phyloP scores from a whole-genome alignment of 2,888 invertebrate species.

The Eurois occulta region DNA sequence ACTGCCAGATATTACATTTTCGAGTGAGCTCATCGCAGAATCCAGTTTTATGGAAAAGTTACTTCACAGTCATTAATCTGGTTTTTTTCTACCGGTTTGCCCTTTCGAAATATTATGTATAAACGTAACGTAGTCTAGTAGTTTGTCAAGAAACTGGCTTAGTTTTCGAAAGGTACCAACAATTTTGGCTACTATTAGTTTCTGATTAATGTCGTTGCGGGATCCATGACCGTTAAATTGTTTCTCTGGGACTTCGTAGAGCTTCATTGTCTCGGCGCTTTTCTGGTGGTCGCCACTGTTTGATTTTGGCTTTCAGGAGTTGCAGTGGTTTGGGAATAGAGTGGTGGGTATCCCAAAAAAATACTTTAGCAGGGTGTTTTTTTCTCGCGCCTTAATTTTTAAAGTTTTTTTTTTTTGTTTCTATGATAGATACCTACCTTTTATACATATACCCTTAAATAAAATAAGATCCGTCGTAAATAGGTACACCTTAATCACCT shows the following conservation, averaged over 20 bases:
- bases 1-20: slow-evolving; percentile 5
- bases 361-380: no score
- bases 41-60: slow-evolving; percentile 36
- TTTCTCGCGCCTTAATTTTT: no score
- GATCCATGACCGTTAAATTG: background rate
- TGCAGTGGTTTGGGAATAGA: background rate
- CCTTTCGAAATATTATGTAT: background rate
- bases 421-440: no score
- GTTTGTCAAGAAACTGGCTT: background rate
- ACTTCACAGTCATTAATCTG: background rate
- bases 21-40: slow-evolving; percentile 22
- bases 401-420: no score
- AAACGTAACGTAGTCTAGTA: background rate
- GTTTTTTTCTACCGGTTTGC: background rate
- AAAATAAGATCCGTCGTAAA: no score
- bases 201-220: background rate
- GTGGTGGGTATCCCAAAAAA: background rate
- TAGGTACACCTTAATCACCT: no score
- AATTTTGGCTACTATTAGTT: background rate
- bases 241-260: background rate
- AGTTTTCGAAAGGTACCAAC: background rate
- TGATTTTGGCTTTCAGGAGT: background rate
- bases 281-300: background rate
- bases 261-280: no score
- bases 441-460: no score